These are phyloP conservation scores for Osmoderma eremita DNA, from an alignment of 2,888 invertebrate genomes.

Conservation along the genomic window DNA sequence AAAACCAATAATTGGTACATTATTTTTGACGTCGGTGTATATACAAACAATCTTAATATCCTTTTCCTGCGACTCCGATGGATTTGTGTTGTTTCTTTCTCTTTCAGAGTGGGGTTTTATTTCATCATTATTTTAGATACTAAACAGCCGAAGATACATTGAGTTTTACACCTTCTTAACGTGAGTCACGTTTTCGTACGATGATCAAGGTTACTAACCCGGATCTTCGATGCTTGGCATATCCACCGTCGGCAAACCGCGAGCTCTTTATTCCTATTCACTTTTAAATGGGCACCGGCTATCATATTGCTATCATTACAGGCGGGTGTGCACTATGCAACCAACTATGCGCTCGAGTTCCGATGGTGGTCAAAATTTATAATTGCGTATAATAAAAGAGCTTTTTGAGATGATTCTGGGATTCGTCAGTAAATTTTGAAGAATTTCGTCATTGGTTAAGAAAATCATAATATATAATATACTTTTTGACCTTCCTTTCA, in stretches of 20 bases:
- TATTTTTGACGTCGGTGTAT: no score
- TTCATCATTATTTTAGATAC: no score
- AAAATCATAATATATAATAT: no score
- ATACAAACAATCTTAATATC: not conserved
- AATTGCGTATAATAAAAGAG: no score
- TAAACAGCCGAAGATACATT: no score
- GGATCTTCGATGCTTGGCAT: constrained; percentile 39
- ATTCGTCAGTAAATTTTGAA: no score
- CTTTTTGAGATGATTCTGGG: no score
- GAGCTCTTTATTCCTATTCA: constrained; percentile 30
- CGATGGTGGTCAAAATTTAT: no score
- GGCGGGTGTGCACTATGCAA: not conserved
- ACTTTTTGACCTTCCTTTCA: no score
- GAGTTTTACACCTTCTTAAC: constrained; percentile 1
- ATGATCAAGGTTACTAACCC: constrained; percentile 42
- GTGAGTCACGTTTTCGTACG: constrained; percentile 25
- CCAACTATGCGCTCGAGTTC: not conserved
- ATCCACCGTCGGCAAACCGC: constrained; percentile 1
- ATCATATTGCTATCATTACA: constrained; percentile 15
- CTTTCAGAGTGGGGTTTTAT: no score
- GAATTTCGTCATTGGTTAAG: no score
- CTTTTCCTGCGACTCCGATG: not conserved
- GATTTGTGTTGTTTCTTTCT: not conserved
- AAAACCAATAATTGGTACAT: no score
- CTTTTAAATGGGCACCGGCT: constrained; percentile 22